Base-by-base conservation (phyloP, 2,113 vertebrate genomes). In the Sebastes fasciatus region DNA sequence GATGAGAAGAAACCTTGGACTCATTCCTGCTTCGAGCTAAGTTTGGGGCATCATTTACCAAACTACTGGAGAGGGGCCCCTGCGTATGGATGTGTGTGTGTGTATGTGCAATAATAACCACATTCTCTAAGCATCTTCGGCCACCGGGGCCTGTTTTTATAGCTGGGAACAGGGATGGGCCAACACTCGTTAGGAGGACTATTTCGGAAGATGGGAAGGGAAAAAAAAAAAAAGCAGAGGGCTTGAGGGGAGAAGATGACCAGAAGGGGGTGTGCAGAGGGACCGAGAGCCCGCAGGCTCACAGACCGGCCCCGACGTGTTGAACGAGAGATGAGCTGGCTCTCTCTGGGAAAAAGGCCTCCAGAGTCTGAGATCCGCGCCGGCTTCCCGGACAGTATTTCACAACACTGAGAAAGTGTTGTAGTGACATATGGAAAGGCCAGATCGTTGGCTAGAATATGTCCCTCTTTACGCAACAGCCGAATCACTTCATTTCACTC, bases 1-100 rank as follows among this genome's bases (percentile, higher is more conserved):
- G 93, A 94, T 92, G 94, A 93, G 94, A 92, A 92, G 94, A 93
- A 94, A 95, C 91, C 86, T 91, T 92, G 92, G 80, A 94, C 85
- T 92, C 92, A 93, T 94, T 95, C 93, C 92, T 88, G 77, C 83
- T 93, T 87, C 58, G 63, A 86, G 94, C 94, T 95, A 94, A 94
- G 93, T 95, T 95, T 95, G 93, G 94, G 93, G 94, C 95, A 94
- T 95, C 95, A 95, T 95, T 95, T 95, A 95, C 93, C 93, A 94
- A 94, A 95, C 89, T 92, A 91, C 92, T 93, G 93, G 93, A 94
- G 86, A 89, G 85, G 94, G 90, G 91, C 92, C 91, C 86, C 94
- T 82, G 74, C 46, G 8, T 80, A 34, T 82, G 83, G 74, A 60
- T 82, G 48, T 75, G 40, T 85, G 74, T 88, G 87, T 90, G 87